Percentiles rank a stretch among this genome's conserved stretches.
phyloP scores from a whole-genome alignment of 2,888 invertebrate genomes.

The Campoletis raptor region DNA sequence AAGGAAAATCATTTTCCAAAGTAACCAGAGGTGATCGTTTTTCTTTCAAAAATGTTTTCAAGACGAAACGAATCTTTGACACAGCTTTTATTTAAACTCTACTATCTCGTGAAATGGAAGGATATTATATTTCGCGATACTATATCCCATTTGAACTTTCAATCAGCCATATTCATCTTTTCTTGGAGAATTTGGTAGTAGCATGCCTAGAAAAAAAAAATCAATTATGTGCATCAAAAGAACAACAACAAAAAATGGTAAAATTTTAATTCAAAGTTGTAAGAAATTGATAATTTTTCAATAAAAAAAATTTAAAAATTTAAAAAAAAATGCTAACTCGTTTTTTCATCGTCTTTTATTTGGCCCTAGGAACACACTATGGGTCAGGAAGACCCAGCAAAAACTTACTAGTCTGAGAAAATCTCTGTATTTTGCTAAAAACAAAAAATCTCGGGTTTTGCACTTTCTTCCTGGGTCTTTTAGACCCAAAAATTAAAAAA shows the following conservation, averaged over 20 bases:
- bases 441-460: neutral
- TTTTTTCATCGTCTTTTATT: too few relatives aligned
- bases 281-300: neutral
- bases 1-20: neutral
- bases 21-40: conserved; percentile 3
- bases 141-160: conserved; percentile 63
- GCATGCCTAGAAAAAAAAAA: conserved; percentile 87
- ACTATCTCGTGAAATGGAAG: conserved; percentile 51
- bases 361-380: too few relatives aligned
- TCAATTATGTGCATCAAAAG: neutral
- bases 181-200: conserved; percentile 92
- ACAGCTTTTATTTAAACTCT: conserved; percentile 55
- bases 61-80: conserved; percentile 53
- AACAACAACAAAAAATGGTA: neutral
- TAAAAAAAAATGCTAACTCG: too few relatives aligned
- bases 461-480: neutral
- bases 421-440: neutral
- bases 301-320: too few relatives aligned
- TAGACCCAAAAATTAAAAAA: too few relatives aligned
- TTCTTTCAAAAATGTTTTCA: neutral
- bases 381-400: too few relatives aligned
- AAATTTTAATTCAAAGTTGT: neutral
- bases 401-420: too few relatives aligned
- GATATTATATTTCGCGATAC: conserved; percentile 35
- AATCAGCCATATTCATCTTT: conserved; percentile 81